Evolutionary conservation across 2,113 vertebrate species (phyloP).

Genomic region (Coturnix japonica): DNA sequence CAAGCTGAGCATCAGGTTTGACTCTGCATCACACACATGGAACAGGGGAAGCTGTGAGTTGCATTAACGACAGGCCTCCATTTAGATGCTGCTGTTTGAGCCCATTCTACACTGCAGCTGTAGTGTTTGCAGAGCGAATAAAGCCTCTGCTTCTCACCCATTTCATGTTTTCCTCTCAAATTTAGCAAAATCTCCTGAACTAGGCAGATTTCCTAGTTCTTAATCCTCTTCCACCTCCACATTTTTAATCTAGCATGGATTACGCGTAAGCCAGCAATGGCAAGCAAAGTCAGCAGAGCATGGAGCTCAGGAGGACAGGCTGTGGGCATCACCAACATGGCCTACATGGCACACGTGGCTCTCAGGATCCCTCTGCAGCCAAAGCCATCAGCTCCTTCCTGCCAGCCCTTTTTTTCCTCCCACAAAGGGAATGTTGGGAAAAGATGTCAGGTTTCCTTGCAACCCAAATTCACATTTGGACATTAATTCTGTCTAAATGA

Average conservation of each 20-base stretch:
- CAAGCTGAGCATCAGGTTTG: not conserved
- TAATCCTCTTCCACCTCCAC: not conserved
- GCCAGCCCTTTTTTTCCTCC: accelerated
- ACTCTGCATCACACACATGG: not conserved
- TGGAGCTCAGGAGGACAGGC: not conserved
- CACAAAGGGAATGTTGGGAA: not conserved
- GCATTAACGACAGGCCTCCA: no score
- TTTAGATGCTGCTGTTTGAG: accelerated
- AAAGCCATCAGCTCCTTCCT: not conserved
- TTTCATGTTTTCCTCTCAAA: not conserved
- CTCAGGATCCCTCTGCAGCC: not conserved
- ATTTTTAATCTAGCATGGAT: not conserved
- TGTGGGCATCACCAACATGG: not conserved
- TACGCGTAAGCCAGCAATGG: not conserved
- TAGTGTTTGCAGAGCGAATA: not conserved
- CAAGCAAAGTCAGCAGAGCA: not conserved
- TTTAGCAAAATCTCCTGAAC: not conserved
- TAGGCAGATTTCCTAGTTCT: not conserved
- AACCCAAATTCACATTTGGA: not conserved
- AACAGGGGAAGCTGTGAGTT: accelerated
- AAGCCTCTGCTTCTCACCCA: not conserved
- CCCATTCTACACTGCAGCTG: accelerated
- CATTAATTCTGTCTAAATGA: not conserved
- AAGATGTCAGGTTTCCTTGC: not conserved
- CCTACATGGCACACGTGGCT: not conserved